Percentiles rank a stretch among this genome's conserved stretches.
These are phyloP conservation scores for Nyctereutes procyonoides DNA, from an alignment of 2,113 vertebrate species.

Conservation along the genomic window DNA sequence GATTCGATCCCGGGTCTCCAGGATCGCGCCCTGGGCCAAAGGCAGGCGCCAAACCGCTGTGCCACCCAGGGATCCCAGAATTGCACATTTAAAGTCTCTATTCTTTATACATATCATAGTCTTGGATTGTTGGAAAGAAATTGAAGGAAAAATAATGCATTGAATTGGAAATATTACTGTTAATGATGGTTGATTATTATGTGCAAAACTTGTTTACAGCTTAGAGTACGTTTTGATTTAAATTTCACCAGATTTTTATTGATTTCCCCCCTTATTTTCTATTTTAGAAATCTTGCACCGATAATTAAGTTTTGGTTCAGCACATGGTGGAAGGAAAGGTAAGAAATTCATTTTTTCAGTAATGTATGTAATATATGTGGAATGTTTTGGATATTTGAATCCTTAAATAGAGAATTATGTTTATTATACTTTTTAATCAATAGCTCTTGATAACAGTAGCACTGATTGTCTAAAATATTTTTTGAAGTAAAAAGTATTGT, in stretches of 20 bases:
- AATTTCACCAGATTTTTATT: neutral
- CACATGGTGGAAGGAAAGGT: neutral
- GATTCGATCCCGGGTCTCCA: too few relatives aligned
- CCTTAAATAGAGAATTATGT: neutral
- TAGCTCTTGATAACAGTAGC: neutral
- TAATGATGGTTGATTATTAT: neutral
- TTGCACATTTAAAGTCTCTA: neutral
- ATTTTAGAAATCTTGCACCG: neutral
- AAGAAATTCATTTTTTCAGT: neutral
- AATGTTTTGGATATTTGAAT: neutral
- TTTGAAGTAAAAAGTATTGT: neutral
- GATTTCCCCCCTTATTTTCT: neutral
- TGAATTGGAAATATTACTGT: neutral
- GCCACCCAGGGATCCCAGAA: too few relatives aligned
- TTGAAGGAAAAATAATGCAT: neutral
- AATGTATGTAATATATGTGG: neutral
- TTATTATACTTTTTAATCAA: neutral
- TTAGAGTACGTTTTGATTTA: neutral
- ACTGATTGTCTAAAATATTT: neutral
- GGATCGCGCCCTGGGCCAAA: too few relatives aligned
- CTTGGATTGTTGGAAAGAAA: neutral
- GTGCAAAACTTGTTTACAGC: neutral
- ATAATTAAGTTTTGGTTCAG: neutral
- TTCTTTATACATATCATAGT: neutral
- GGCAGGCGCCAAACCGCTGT: too few relatives aligned